Conservation (phyloP, 2,797 vertebrate genomes). For the Amphiprion clarkii region DNA sequence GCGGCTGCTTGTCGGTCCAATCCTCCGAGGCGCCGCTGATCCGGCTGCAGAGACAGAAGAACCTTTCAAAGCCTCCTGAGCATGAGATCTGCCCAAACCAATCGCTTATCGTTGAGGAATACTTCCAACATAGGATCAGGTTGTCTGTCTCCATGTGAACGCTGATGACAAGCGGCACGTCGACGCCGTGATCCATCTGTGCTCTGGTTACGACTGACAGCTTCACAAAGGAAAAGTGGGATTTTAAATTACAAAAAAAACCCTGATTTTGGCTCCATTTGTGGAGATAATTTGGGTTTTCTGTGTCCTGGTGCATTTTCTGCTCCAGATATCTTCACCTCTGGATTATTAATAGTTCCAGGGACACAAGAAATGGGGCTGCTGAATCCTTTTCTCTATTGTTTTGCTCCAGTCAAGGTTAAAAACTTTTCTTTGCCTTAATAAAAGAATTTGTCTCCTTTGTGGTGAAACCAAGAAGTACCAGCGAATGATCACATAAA, state of each 20-base stretch:
- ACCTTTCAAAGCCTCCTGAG: slow-evolving; percentile 56
- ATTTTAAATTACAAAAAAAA: too few species aligned
- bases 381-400: neutral
- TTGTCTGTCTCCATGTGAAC: slow-evolving; percentile 19
- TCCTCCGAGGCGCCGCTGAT: slow-evolving; percentile 41
- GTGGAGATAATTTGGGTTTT: too few species aligned
- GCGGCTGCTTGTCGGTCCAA: slow-evolving; percentile 40
- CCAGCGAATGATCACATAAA: too few species aligned
- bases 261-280: too few species aligned
- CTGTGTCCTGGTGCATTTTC: too few species aligned
- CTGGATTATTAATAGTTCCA: neutral
- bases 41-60: slow-evolving; percentile 39
- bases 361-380: neutral
- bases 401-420: neutral
- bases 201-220: too few species aligned
- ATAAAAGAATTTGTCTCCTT: too few species aligned
- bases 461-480: too few species aligned
- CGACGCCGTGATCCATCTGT: slow-evolving; percentile 14
- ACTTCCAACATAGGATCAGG: neutral
- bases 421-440: too few species aligned
- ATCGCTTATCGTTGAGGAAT: slow-evolving; percentile 22
- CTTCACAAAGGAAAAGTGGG: too few species aligned
- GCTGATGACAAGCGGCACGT: slow-evolving; percentile 15
- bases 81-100: slow-evolving; percentile 59
- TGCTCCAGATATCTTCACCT: neutral